Base-by-base conservation (phyloP, 2,888 invertebrate species). In the Agrotis puta region DNA sequence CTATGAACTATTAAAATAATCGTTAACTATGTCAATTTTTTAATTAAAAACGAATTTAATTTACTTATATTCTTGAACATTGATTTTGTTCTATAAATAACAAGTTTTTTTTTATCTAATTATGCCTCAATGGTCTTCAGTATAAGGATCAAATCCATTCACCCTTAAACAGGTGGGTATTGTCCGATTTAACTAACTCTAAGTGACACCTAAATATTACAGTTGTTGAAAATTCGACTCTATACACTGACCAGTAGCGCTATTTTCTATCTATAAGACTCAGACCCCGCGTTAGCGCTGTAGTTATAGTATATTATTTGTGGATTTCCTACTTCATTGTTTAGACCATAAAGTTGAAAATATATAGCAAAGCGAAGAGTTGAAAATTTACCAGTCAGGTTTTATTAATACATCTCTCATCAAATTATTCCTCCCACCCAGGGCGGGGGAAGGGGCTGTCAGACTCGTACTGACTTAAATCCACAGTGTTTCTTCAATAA, bases 1-100 rank as follows among this genome's bases (percentile, higher is more conserved):
- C 71, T 69, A 81, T 61, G 33, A 39, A 75, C 61, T 48, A 65
- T 45, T 63, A 22, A 56, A 33, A n/a, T 13, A 70, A 20, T 7
- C 9, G 54, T 57, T 22, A 62, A n/a, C 62, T 51, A 58, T 50
- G 57, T 43, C 27, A 2, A 16, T 20, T 61, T 56, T 48, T 18
- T 18, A 45, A 50, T 11, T 13, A 33, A 72, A 71, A 18, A 14
- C 18, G 5, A 57, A 64, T 50, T 51, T 51, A 11, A 72, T 72
- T 72, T 39, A 33, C 13, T 72, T 51, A 20, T 65, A 57, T 72
- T 57, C 24, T 45, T 22, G n/a, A 64, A 71, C 22, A 50, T 72
- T 56, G 48, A 71, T 71, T 72, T 18, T 24, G 22, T 57, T 72
- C 33, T 6, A 51, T 33, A 65, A 57, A 51, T 64, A 47, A n/a